phyloP scores from a whole-genome alignment of 1,140 invertebrate species.

The Heliconius hewitsoni region DNA sequence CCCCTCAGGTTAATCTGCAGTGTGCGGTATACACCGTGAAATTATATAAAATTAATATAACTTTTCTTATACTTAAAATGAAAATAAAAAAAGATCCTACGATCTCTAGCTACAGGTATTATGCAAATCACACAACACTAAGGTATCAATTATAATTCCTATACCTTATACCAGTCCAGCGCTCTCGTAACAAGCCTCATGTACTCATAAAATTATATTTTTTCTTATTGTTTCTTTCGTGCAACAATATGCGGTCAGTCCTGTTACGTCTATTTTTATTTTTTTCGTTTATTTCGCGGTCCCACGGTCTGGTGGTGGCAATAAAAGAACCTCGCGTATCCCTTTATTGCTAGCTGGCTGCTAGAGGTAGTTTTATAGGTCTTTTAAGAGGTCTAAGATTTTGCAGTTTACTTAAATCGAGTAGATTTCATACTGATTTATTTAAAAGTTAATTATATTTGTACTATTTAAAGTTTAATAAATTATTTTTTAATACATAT shows the following conservation, averaged over 20 bases:
- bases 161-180: not conserved
- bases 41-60: not conserved
- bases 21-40: not conserved
- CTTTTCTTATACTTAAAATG: not conserved
- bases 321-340: not conserved
- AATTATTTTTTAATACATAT: no score
- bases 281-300: not conserved
- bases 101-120: no score
- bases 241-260: slow-evolving; percentile 12
- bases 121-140: not conserved
- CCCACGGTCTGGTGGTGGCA: slow-evolving; percentile 7
- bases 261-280: not conserved
- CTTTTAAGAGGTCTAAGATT: not conserved
- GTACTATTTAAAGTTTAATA: no score
- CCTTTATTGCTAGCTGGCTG: slow-evolving; percentile 1
- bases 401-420: not conserved
- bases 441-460: no score
- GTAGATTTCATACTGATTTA: not conserved
- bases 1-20: not conserved
- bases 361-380: not conserved
- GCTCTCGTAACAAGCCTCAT: not conserved
- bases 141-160: not conserved
- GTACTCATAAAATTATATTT: not conserved
- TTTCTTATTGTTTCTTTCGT: not conserved
- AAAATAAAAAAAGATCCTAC: not conserved